A percentile compares a stretch with the other conserved stretches of the same genome.
Evolutionary conservation across 2,797 vertebrate species (phyloP).

Genomic region (Malacoctenus gilli): DNA sequence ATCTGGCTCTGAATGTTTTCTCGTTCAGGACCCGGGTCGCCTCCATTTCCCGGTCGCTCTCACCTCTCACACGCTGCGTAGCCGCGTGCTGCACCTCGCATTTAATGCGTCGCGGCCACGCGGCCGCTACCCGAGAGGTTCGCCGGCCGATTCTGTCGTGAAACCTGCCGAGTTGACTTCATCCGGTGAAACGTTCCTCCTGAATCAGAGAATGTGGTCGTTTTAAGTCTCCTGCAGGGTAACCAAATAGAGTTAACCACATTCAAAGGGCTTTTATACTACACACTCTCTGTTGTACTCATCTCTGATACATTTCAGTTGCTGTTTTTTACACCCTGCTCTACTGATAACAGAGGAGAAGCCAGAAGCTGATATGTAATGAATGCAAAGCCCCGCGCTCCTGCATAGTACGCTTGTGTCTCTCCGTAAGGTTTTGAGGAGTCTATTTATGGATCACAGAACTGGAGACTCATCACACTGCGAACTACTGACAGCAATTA

Average conservation of each 20-base stretch:
- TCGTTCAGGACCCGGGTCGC: no score
- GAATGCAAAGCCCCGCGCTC: slow-evolving; percentile 42
- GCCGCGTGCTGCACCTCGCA: slow-evolving; percentile 6
- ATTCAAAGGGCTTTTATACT: no score
- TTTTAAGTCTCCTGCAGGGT: no score
- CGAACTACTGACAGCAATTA: slow-evolving; percentile 65
- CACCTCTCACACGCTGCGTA: slow-evolving; percentile 1
- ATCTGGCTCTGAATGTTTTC: no score
- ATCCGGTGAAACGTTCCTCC: no score
- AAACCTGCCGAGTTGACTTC: no score
- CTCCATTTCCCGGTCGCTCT: slow-evolving; percentile 2
- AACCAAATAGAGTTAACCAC: no score
- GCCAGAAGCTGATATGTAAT: slow-evolving; percentile 36
- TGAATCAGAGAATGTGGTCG: no score
- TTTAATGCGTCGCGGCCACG: slow-evolving; percentile 4
- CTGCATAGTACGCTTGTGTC: slow-evolving; percentile 28
- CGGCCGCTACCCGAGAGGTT: neutral
- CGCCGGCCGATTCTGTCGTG: neutral
- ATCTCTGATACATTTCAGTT: slow-evolving; percentile 10
- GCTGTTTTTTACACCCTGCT: slow-evolving; percentile 13
- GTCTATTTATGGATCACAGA: slow-evolving; percentile 65
- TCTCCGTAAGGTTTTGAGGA: slow-evolving; percentile 44
- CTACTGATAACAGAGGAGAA: slow-evolving; percentile 22
- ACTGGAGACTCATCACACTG: slow-evolving; percentile 35
- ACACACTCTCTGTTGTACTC: no score